A percentile compares a stretch with the other conserved stretches of the same genome.
Conservation (phyloP, 2,797 vertebrate species). For the Channallabes apus region DNA sequence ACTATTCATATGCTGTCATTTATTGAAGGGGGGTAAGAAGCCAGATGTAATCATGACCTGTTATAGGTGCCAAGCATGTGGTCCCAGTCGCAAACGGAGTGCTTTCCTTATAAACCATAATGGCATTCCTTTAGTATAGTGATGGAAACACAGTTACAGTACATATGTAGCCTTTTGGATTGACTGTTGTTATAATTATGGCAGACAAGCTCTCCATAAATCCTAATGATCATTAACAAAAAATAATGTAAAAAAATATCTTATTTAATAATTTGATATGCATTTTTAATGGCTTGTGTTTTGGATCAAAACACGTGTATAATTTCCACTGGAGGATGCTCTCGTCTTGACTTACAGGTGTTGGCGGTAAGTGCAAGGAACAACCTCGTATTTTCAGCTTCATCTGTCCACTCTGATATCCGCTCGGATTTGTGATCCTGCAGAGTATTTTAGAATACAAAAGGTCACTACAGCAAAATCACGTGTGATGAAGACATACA, state of each 20-base stretch:
- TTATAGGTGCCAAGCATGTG: background rate
- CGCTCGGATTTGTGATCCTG: slow-evolving; percentile 63
- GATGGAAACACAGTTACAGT: background rate
- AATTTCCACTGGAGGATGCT: background rate
- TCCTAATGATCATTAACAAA: background rate
- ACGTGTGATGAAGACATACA: background rate
- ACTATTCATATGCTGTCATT: background rate
- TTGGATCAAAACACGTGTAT: background rate
- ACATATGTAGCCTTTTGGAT: background rate
- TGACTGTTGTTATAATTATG: background rate
- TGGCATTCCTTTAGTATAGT: background rate
- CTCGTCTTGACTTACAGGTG: slow-evolving; percentile 53
- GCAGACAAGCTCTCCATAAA: background rate
- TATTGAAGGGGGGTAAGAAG: background rate
- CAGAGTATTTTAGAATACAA: background rate
- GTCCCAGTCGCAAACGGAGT: background rate
- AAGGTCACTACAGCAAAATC: background rate
- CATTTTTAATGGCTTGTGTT: background rate
- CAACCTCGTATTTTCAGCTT: slow-evolving; percentile 80
- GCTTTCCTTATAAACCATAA: background rate
- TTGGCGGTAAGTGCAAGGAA: slow-evolving; percentile 77
- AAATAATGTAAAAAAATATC: background rate
- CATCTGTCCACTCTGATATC: slow-evolving; percentile 69
- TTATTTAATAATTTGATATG: background rate
- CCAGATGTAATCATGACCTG: background rate